Evolutionary conservation across 2,888 invertebrate genomes (phyloP), one percentile per base, ranked within the genome.

Genomic region (Aromia moschata): DNA sequence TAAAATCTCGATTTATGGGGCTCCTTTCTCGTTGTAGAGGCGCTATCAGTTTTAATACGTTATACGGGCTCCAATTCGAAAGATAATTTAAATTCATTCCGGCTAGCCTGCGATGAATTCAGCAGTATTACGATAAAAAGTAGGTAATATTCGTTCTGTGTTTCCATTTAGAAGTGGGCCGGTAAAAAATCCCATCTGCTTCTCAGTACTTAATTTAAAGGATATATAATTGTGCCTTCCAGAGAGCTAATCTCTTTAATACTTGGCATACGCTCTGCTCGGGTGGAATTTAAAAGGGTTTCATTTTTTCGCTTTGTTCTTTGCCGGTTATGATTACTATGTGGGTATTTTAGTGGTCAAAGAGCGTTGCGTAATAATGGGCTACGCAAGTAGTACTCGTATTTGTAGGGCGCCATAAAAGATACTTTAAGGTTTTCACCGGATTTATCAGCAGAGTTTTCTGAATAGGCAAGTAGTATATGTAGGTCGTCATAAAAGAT

Each of bases 21-120:
- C 51, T 51, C 37, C 64, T 44, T 51, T 64, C 64, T 57, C 60
- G 56, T 62, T 64, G 58, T 58, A 60, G 18, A 60, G 56, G 63
- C 62, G 69, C 68, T 71, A 69, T 70, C 71, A 68, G 69, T 69
- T 69, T 70, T 70, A 70, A 69, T 69, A 68, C 68, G 65, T 70
- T 70, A 70, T 68, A 69, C 65, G 68, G 61, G 63, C 61, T 61
- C 67, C 63, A 59, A 56, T 61, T 66, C 57, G 61, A 62, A 58
- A 64, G 63, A 64, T 67, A 69, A 69, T 70, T 69, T 69, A 70
- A 70, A 70, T 70, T 69, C 70, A 65, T 67, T 67, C 63, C 63
- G 53, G 61, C 57, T 64, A 54, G 58, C 56, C n/a, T 61, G 62
- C 58, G 62, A 67, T 63, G 65, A 67, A 63, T 67, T 60, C 62